Conservation (phyloP, 2,888 invertebrate species). For the Meteorus colon region DNA sequence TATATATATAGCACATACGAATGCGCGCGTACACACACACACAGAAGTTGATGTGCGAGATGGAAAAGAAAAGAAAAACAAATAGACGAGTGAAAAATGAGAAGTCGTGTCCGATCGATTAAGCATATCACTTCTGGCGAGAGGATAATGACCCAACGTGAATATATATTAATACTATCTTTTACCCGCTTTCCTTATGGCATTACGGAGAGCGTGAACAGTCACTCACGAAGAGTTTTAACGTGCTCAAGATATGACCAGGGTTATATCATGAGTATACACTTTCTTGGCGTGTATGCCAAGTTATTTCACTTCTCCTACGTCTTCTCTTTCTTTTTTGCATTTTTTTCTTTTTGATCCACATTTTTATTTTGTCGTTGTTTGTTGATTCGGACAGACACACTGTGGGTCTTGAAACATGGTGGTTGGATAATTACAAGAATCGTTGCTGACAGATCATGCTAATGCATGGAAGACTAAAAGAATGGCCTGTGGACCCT, state of each 20-base stretch:
- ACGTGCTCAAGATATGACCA: conserved; percentile 19
- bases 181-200: conserved; percentile 8
- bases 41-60: background rate
- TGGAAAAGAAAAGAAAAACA: background rate
- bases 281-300: background rate
- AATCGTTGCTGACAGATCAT: conserved; percentile 28
- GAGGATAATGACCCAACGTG: conserved; percentile 45
- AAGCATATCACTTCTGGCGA: conserved; percentile 37
- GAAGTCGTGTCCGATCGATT: conserved; percentile 44
- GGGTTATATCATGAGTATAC: background rate
- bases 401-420: background rate
- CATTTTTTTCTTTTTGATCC: too few relatives aligned
- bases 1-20: background rate
- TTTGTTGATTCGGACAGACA: conserved; percentile 10
- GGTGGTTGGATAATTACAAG: conserved; percentile 28
- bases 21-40: background rate
- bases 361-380: background rate
- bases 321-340: background rate
- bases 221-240: conserved; percentile 18
- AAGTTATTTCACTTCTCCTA: background rate
- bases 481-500: background rate
- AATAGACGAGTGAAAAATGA: conserved; percentile 20
- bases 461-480: conserved; percentile 20
- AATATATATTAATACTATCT: conserved; percentile 17
- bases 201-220: conserved; percentile 23